Percentiles rank a stretch among this genome's conserved stretches.
Conservation (phyloP, 2,888 invertebrate species). For the Lithodes maja region DNA sequence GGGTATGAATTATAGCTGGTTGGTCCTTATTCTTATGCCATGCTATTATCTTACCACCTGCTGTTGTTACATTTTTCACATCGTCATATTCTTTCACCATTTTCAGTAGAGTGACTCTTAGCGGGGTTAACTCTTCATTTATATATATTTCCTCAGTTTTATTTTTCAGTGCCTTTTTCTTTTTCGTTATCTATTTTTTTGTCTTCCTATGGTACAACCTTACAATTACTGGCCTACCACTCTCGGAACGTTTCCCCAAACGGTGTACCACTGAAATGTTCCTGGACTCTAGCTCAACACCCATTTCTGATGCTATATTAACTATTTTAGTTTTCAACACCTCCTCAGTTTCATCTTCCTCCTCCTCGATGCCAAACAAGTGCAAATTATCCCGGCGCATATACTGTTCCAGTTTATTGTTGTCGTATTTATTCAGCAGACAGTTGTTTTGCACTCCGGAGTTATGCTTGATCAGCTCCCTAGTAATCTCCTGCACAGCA, state of each 20-base stretch:
- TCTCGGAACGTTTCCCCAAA: background rate
- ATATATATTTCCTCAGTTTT: background rate
- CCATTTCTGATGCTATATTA: background rate
- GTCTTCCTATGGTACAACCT: slow-evolving; percentile 9
- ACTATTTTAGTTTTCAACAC: background rate
- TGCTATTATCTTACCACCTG: background rate
- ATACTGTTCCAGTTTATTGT: slow-evolving; percentile 25
- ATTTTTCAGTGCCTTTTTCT: background rate
- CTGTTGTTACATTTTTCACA: slow-evolving; percentile 3
- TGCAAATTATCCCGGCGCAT: slow-evolving; percentile 3
- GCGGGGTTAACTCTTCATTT: background rate
- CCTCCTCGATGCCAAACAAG: background rate
- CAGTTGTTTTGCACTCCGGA: background rate
- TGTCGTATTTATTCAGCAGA: background rate
- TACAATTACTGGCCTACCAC: slow-evolving; percentile 23
- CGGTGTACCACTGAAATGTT: background rate
- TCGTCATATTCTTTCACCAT: background rate
- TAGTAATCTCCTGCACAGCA: background rate
- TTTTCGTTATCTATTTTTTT: slow-evolving; percentile 11
- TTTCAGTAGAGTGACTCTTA: background rate
- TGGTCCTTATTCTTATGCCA: background rate
- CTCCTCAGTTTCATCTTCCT: background rate
- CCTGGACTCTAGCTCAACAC: background rate
- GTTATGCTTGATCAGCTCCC: background rate
- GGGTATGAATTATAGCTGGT: background rate